Evolutionary conservation across 2,888 invertebrate species (phyloP).

Genomic region (Hydriomena furcata): DNA sequence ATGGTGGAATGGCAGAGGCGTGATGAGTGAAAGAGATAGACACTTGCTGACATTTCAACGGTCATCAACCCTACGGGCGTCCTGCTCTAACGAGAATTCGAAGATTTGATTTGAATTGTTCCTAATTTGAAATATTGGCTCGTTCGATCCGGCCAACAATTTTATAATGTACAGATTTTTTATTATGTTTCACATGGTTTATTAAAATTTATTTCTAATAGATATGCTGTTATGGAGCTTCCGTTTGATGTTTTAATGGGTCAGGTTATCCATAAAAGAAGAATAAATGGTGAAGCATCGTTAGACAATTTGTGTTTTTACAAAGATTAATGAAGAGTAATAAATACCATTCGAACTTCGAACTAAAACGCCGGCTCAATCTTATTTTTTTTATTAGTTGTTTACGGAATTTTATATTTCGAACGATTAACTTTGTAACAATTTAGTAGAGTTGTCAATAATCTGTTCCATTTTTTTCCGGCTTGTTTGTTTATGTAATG

Average conservation of each 20-base stretch:
- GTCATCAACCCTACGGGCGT: conserved; percentile 82
- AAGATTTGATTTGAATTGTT: conserved; percentile 83
- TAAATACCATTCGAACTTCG: conserved; percentile 38
- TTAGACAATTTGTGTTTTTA: conserved; percentile 55
- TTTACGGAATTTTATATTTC: conserved; percentile 13
- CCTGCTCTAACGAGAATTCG: conserved; percentile 82
- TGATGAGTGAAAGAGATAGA: conserved; percentile 63
- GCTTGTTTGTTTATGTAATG: neutral
- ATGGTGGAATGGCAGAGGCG: conserved; percentile 52
- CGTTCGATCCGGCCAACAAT: conserved; percentile 60
- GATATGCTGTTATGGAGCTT: conserved; percentile 62
- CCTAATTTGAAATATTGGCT: conserved; percentile 79
- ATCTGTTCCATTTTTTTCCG: neutral
- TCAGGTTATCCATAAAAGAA: conserved; percentile 57
- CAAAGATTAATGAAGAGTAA: conserved; percentile 61
- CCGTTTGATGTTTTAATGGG: conserved; percentile 73
- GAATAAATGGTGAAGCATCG: conserved; percentile 62
- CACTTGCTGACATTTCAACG: conserved; percentile 79
- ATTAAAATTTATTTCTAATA: conserved; percentile 68
- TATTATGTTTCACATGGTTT: conserved; percentile 60
- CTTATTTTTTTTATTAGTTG: conserved; percentile 30
- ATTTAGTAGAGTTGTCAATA: neutral
- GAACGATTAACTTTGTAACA: conserved; percentile 5
- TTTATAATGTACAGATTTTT: conserved; percentile 50
- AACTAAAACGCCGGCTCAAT: conserved; percentile 28